Base-by-base conservation (phyloP, 2,888 invertebrate genomes). In the Drosophila quinaria region DNA sequence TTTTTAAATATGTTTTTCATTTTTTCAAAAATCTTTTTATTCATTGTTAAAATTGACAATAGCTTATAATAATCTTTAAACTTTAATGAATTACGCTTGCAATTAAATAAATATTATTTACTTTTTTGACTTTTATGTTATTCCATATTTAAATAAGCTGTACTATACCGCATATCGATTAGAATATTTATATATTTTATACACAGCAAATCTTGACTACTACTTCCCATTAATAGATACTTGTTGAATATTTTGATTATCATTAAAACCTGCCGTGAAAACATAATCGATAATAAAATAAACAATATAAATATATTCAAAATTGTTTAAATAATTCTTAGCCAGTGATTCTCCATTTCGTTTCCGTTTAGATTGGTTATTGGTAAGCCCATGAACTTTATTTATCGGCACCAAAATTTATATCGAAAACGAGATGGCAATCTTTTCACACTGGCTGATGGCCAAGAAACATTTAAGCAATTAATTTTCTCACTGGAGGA, bases 371-470 rank as follows among this genome's bases (percentile, higher is more conserved):
- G 11, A 42, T 41, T 25, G 25, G 25, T 25, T 13, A 11, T 49
- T 22, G 11, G n/a, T 17, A 37, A 33, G 22, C 29, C 41, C 46
- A 54, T 75, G 52, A 75, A 69, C 73, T 73, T 71, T 56, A 70
- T 37, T 42, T 29, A 69, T 72, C 44, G 47, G 50, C 37, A 46
- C 2, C 15, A 15, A 25, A 60, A 59, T 52, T 15, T 74, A 35
- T 58, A 39, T 25, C 37, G 19, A 44, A 8, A 29, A 10, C 6
- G 15, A 31, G 39, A 41, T 59, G 37, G 39, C 19, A 59, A 56
- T 56, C 44, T 56, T 11, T 44, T 56, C 33, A 22, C 33, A 22
- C 44, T 73, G 73, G 70, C 76, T 1, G 6, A 25, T 0, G 22
- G 73, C 73, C 73, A 73, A 70, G 22, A 52, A 35, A 33, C n/a